Evolutionary conservation across 2,888 invertebrate species (phyloP), one percentile per base, ranked within the genome.

Genomic region (Pachliopta kotzebuea): DNA sequence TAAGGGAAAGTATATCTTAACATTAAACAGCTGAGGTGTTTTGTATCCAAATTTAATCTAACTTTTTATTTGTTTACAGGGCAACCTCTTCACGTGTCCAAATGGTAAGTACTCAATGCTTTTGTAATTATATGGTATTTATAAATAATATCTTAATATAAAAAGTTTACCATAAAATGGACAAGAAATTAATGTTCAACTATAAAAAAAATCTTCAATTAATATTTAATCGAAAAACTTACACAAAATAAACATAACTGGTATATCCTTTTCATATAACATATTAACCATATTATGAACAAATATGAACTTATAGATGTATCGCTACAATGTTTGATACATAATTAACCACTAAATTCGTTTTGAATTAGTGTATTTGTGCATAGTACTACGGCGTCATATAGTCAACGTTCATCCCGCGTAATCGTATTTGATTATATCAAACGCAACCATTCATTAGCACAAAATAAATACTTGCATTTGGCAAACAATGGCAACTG

Each of bases 1-100:
- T 31, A 31, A 31, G 29, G 9, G 7, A 31, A 31, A 11, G 6
- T 31, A 31, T 1, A 31, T 31, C 29, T 31, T 31, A 7, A 31
- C 29, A 31, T 7, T 1, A 8, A 31, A 4, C 31, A 8, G 31
- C 11, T 31, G 31, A 31, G n/a, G n/a, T n/a, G n/a, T n/a, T n/a
- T n/a, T 24, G 45, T 18, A 58, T 26, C 23, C n/a, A 49, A 20
- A 17, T 20, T 29, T 60, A 54, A 54, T 60, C 4, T 21, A 1
- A 18, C 24, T 23, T 37, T 54, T 37, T 85, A 84, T 80, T 81
- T 85, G 77, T 94, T 94, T 69, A 4, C 94, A 95, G 95, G 93
- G 92, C 77, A 93, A 93, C 78, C 82, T 95, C 85, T 95, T 95
- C 90, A 93, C 93, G 76, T 95, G 95, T 92, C 95, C 95, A 75